Base-by-base conservation (phyloP, 2,888 invertebrate genomes). In the Nephrocerus scutellatus region DNA sequence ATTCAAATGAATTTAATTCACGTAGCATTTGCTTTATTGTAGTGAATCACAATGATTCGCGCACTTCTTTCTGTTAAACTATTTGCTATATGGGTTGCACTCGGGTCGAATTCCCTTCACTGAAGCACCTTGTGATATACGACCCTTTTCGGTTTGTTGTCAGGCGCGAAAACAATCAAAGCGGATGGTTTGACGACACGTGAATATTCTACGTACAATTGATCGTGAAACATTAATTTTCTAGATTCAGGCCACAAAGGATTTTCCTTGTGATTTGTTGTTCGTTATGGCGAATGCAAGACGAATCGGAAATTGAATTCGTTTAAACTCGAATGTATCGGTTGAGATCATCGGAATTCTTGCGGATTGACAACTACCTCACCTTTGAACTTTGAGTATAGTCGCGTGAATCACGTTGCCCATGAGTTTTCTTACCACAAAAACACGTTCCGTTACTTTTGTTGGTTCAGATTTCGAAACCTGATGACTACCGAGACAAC, bases 231-330 rank as follows among this genome's bases (percentile, higher is more conserved):
- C 36, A 29, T 22, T 3, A 38, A 33, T 43, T 49, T 45, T 52
- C 47, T 15, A 58, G 32, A 54, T 56, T 39, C 25, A 61, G 16
- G 22, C 55, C 57, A 43, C 48, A 48, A 18, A 40, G 8, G 57
- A n/a, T n/a, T n/a, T n/a, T n/a, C n/a, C n/a, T n/a, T n/a, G n/a
- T n/a, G n/a, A n/a, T n/a, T n/a, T n/a, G n/a, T n/a, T n/a, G n/a
- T n/a, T n/a, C n/a, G n/a, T n/a, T n/a, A n/a, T n/a, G n/a, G n/a
- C n/a, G 16, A 37, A 37, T 12, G 23, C 37, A 30, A 36, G 2
- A 13, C 30, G 30, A 30, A 49, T 48, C 57, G 57, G 15, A 53
- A 56, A 53, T 62, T 56, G 29, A 57, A 48, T 45, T 60, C 60
- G 45, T 58, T 59, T 25, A 57, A 57, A 38, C 33, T 55, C 44